A percentile compares a stretch with the other conserved stretches of the same genome.
phyloP scores from a whole-genome alignment of 2,113 vertebrate species.

The Chaenogobius annularis region DNA sequence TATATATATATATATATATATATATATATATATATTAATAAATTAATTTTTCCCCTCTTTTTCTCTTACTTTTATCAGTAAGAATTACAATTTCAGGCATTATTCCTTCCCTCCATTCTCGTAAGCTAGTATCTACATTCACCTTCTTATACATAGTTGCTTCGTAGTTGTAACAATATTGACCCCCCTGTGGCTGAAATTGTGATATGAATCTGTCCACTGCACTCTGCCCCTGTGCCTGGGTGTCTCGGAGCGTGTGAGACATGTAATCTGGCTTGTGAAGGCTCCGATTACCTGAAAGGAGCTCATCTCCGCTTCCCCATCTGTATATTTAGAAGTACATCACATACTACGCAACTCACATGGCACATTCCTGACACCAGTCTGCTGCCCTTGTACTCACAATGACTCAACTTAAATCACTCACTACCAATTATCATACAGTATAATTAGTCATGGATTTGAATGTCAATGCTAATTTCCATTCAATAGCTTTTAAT shows the following conservation, averaged over 20 bases:
- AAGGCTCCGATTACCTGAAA: conserved; percentile 67
- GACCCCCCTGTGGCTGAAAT: background rate
- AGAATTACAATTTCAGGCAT: too few relatives aligned
- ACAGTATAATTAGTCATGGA: conserved; percentile 10
- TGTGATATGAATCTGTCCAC: background rate
- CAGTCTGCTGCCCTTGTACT: conserved; percentile 54
- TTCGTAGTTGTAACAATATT: background rate
- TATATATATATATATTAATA: too few relatives aligned
- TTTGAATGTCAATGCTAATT: background rate
- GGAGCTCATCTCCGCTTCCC: conserved; percentile 69
- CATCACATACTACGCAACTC: conserved; percentile 64
- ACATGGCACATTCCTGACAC: conserved; percentile 67
- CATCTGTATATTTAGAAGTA: conserved; percentile 75
- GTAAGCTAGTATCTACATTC: background rate
- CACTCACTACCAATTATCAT: conserved; percentile 32
- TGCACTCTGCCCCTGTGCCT: conserved; percentile 7
- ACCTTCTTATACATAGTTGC: background rate
- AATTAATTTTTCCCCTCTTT: too few relatives aligned
- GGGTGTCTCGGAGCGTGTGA: conserved; percentile 21
- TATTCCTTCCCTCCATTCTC: background rate
- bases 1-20: too few relatives aligned
- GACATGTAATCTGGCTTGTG: conserved; percentile 54
- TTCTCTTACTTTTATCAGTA: too few relatives aligned
- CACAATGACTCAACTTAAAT: conserved; percentile 31
- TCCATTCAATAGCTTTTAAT: background rate